Conservation (phyloP, 1,140 invertebrate genomes). For the Palaemon carinicauda region DNA sequence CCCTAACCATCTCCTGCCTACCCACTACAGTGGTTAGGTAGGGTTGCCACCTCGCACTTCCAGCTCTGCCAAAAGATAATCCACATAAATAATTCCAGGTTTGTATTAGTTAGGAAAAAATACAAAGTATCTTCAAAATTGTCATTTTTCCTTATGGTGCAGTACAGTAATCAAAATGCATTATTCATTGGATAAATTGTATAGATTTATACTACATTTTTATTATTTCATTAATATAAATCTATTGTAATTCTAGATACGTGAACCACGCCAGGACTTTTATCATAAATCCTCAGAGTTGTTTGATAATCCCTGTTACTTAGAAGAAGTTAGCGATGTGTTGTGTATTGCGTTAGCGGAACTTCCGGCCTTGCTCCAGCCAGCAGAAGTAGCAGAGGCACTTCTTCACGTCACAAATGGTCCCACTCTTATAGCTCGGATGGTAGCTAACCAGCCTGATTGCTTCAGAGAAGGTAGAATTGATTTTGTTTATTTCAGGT, state of each 20-base stretch:
- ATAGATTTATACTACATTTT: too few relatives aligned
- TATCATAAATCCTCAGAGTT: slow-evolving; percentile 84
- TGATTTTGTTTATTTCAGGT: neutral
- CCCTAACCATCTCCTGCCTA: too few relatives aligned
- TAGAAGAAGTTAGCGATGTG: slow-evolving; percentile 94
- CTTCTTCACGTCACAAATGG: slow-evolving; percentile 91
- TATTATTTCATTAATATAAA: too few relatives aligned
- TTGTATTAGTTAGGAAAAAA: too few relatives aligned
- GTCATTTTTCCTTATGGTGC: too few relatives aligned
- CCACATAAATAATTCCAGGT: too few relatives aligned
- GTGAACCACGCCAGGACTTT: slow-evolving; percentile 71
- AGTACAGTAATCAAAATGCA: slow-evolving; percentile 15
- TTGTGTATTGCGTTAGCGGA: slow-evolving; percentile 93
- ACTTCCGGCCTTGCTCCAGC: slow-evolving; percentile 85
- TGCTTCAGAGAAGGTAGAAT: slow-evolving; percentile 83
- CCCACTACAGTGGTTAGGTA: too few relatives aligned
- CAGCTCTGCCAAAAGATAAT: too few relatives aligned
- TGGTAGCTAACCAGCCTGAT: slow-evolving; percentile 91
- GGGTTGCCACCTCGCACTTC: too few relatives aligned
- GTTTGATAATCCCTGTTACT: slow-evolving; percentile 93
- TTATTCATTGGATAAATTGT: too few relatives aligned
- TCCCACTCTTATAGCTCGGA: slow-evolving; percentile 85
- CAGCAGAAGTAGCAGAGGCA: slow-evolving; percentile 82
- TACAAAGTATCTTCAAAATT: too few relatives aligned
- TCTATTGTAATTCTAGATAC: slow-evolving; percentile 62